Conservation (phyloP, 2,113 vertebrate genomes). For the human region DNA sequence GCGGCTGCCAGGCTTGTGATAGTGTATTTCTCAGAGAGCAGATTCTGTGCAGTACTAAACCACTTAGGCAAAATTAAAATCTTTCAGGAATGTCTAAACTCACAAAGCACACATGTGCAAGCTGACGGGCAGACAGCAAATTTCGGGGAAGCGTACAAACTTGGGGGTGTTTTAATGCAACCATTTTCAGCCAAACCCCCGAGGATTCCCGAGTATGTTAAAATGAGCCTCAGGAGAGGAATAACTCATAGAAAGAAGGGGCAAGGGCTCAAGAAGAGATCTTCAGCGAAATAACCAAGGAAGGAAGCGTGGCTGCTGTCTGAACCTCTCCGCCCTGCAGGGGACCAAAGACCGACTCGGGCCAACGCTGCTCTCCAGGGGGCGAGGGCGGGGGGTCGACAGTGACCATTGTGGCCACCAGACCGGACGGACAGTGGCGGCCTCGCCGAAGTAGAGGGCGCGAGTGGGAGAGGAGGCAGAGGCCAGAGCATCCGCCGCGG, state of each 20-base stretch:
- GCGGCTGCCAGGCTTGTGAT: not conserved
- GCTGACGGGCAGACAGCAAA: not conserved
- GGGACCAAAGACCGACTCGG: not conserved
- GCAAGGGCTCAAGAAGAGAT: not conserved
- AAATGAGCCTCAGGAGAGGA: not conserved
- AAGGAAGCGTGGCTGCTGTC: not conserved
- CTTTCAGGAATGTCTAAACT: constrained; percentile 31
- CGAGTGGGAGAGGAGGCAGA: not conserved
- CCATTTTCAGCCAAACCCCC: not conserved
- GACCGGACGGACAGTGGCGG: not conserved
- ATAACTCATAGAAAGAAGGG: constrained; percentile 21
- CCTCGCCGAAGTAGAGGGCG: not conserved
- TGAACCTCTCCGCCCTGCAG: not conserved
- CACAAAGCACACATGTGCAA: constrained; percentile 9
- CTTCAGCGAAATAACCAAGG: not conserved
- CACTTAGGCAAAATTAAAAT: constrained; percentile 25
- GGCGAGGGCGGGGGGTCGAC: constrained; percentile 51
- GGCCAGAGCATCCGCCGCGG: not conserved
- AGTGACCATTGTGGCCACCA: constrained; percentile 48
- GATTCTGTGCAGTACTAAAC: not conserved
- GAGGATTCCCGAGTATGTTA: not conserved
- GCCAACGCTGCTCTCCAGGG: constrained; percentile 45
- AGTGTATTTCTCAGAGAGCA: not conserved
- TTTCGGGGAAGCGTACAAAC: constrained; percentile 8
- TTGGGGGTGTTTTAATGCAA: not conserved